A percentile compares a stretch with the other conserved stretches of the same genome.
These are phyloP conservation scores for Apis laboriosa DNA, from an alignment of 1,140 invertebrate genomes.

Conservation along the genomic window DNA sequence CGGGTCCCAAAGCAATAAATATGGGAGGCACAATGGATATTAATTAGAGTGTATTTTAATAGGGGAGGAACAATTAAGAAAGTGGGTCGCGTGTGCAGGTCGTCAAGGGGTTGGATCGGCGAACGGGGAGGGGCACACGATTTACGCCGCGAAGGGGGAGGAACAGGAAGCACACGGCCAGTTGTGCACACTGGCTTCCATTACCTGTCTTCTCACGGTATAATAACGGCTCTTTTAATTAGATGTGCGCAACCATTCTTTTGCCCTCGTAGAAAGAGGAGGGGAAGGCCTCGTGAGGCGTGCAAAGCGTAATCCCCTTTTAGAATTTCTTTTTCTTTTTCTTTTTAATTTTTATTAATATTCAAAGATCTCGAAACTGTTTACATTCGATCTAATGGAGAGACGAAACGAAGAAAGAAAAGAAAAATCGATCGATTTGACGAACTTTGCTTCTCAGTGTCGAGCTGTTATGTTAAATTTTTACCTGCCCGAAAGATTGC, in stretches of 20 bases:
- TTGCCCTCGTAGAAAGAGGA: conserved; percentile 46
- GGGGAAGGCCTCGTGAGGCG: not conserved
- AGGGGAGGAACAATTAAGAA: conserved; percentile 75
- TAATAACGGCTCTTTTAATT: conserved; percentile 62
- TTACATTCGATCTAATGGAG: too few species aligned
- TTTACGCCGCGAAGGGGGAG: conserved; percentile 42
- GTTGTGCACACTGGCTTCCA: conserved; percentile 58
- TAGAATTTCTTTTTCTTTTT: not conserved
- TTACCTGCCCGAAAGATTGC: too few species aligned
- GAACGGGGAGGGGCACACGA: conserved; percentile 13
- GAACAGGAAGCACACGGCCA: conserved; percentile 45
- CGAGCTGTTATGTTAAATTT: too few species aligned
- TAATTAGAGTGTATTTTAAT: conserved; percentile 76
- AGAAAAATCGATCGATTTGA: too few species aligned
- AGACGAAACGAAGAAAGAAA: too few species aligned
- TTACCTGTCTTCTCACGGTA: conserved; percentile 56
- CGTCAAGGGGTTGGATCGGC: not conserved
- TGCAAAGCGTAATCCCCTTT: conserved; percentile 6
- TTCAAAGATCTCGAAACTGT: too few species aligned
- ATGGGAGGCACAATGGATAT: conserved; percentile 69
- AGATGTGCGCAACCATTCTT: conserved; percentile 55
- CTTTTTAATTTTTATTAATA: too few species aligned
- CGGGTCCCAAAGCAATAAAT: conserved; percentile 65
- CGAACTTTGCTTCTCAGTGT: too few species aligned
- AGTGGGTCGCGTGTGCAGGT: conserved; percentile 65